Evolutionary conservation across 1,140 invertebrate species (phyloP), one percentile per base, ranked within the genome.

Genomic region (Anastrepha obliqua): DNA sequence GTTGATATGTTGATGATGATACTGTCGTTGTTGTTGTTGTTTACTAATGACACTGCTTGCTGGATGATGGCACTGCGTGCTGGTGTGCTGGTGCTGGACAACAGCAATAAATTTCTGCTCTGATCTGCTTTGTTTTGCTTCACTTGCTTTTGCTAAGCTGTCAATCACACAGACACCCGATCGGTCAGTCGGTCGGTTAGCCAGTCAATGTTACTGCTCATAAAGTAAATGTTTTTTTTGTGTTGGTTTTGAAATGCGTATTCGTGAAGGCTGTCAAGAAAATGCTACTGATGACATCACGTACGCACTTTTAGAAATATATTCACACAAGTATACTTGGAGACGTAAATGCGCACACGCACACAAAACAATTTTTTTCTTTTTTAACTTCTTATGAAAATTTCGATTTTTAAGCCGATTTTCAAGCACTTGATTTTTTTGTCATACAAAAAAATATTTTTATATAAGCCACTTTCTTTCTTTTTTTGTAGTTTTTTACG

Each of bases 1-100:
- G 67, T 74, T 74, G 67, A 74, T 74, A n/a, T 74, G 42, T 74
- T 44, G 67, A 74, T 47, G 67, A 74, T 74, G 67, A 42, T 39
- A 74, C 67, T 74, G 13, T 44, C 39, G 51, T 55, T 55, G 51
- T 6, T 55, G 29, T 29, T 29, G 29, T 29, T 29, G 29, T 29
- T 29, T 29, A 29, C 29, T 29, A 29, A 29, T 29, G 29, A 29
- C 29, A 29, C 13, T 64, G 62, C 62, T 64, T 20, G 20, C 29
- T 29, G 29, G 29, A 29, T 29, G 29, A 29, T 29, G 29, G 29
- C 29, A 29, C 29, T 29, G n/a, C n/a, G 29, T 29, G 29, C 29
- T 29, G 29, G 29, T 29, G 29, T 29, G 29, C 29, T 29, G 29
- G 29, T 29, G 29, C 29, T 29, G 65, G n/a, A 29, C 65, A 39